These are phyloP conservation scores for Alsophila aescularia DNA, from an alignment of 2,888 invertebrate species.

Conservation along the genomic window DNA sequence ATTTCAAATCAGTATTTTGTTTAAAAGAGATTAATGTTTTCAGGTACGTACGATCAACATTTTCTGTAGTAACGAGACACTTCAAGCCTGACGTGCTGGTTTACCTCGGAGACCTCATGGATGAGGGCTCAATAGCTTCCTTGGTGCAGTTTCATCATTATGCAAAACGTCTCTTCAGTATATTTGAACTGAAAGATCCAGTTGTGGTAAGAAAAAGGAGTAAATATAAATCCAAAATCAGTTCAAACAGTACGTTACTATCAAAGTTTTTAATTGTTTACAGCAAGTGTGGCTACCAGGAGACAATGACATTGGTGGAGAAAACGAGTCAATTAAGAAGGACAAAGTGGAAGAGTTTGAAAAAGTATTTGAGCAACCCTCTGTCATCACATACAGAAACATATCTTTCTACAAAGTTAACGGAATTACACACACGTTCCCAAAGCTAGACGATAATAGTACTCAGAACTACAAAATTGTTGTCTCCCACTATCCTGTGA, in stretches of 20 bases:
- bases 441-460: slow-evolving; percentile 62
- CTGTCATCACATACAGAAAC: slow-evolving; percentile 85
- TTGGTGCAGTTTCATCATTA: slow-evolving; percentile 89
- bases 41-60: slow-evolving; percentile 93
- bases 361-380: slow-evolving; percentile 88
- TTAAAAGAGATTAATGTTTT: slow-evolving; percentile 39
- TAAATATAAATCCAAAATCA: neutral
- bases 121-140: slow-evolving; percentile 94
- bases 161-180: slow-evolving; percentile 87
- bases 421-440: slow-evolving; percentile 86
- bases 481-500: slow-evolving; percentile 89
- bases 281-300: slow-evolving; percentile 95
- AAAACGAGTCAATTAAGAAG: slow-evolving; percentile 88
- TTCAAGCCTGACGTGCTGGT: slow-evolving; percentile 93
- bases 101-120: slow-evolving; percentile 97
- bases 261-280: neutral
- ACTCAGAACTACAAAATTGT: slow-evolving; percentile 85
- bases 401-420: slow-evolving; percentile 91
- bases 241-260: too few relatives aligned
- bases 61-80: slow-evolving; percentile 87
- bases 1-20: neutral
- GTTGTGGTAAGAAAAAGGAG: slow-evolving; percentile 54
- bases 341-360: slow-evolving; percentile 90
- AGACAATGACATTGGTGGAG: slow-evolving; percentile 99
- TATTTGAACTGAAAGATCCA: slow-evolving; percentile 64